Percentiles rank a stretch among this genome's conserved stretches.
phyloP scores from a whole-genome alignment of 1,140 invertebrate species.

The Drosophila fuyamai region DNA sequence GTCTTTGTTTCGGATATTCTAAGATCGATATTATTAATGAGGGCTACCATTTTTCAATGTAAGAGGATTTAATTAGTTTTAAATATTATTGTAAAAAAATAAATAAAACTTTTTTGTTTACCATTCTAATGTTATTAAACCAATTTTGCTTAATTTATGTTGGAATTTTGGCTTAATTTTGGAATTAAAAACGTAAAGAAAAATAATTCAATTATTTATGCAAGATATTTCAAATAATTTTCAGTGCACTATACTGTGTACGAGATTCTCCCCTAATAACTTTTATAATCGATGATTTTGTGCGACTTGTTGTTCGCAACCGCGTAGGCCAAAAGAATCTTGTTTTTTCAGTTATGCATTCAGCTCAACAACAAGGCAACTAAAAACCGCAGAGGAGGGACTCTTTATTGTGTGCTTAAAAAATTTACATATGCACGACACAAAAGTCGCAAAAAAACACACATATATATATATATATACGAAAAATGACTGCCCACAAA shows the following conservation, averaged over 20 bases:
- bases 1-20: background rate
- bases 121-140: too few species aligned
- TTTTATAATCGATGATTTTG: slow-evolving; percentile 74
- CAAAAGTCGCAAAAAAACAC: slow-evolving; percentile 41
- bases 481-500: slow-evolving; percentile 46
- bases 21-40: too few species aligned
- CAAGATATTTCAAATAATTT: background rate
- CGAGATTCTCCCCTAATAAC: slow-evolving; percentile 65
- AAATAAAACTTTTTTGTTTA: too few species aligned
- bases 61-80: too few species aligned
- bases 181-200: too few species aligned
- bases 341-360: slow-evolving; percentile 59
- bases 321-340: slow-evolving; percentile 69
- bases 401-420: slow-evolving; percentile 42
- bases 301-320: slow-evolving; percentile 66
- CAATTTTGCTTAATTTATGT: too few species aligned
- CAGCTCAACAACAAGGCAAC: slow-evolving; percentile 18
- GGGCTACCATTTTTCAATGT: too few species aligned
- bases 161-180: too few species aligned
- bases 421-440: slow-evolving; percentile 67
- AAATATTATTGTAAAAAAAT: too few species aligned
- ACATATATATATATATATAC: slow-evolving; percentile 24
- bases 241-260: slow-evolving; percentile 20
- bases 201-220: too few species aligned
- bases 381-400: slow-evolving; percentile 30